Evolutionary conservation across 2,888 invertebrate genomes (phyloP).

Genomic region (Sesamia inferens): DNA sequence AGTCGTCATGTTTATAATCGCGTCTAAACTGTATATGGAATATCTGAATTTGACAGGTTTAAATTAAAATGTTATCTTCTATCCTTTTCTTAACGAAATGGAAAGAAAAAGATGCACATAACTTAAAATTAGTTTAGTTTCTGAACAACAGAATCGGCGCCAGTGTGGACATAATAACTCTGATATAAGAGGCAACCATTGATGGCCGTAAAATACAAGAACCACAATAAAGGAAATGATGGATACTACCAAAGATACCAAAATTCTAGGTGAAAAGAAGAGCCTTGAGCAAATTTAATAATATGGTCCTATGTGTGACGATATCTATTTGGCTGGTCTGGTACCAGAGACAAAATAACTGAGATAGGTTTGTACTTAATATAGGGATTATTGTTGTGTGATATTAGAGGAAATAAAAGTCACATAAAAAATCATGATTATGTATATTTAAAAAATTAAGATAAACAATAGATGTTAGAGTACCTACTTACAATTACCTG

Average conservation of each 20-base stretch:
- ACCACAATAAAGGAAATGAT: background rate
- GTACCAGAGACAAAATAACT: background rate
- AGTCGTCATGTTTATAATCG: too few relatives aligned
- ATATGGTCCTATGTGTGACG: background rate
- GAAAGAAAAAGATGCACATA: too few relatives aligned
- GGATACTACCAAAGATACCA: background rate
- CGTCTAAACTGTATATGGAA: too few relatives aligned
- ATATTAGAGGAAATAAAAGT: conserved; percentile 69
- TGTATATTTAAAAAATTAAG: conserved; percentile 89
- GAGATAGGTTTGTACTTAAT: background rate
- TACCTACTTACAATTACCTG: conserved; percentile 88
- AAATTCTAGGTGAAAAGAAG: too few relatives aligned
- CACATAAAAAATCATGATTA: conserved; percentile 85
- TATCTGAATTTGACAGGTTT: too few relatives aligned
- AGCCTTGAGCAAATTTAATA: background rate
- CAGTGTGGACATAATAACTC: too few relatives aligned
- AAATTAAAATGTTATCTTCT: too few relatives aligned
- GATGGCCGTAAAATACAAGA: background rate
- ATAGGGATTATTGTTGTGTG: background rate
- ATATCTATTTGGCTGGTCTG: background rate
- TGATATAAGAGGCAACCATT: background rate
- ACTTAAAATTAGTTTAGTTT: too few relatives aligned
- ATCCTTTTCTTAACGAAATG: too few relatives aligned
- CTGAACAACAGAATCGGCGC: too few relatives aligned
- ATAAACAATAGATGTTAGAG: conserved; percentile 81